Base-by-base conservation (phyloP, 64 coral and sea anemone species). In the Orbicella faveolata region DNA sequence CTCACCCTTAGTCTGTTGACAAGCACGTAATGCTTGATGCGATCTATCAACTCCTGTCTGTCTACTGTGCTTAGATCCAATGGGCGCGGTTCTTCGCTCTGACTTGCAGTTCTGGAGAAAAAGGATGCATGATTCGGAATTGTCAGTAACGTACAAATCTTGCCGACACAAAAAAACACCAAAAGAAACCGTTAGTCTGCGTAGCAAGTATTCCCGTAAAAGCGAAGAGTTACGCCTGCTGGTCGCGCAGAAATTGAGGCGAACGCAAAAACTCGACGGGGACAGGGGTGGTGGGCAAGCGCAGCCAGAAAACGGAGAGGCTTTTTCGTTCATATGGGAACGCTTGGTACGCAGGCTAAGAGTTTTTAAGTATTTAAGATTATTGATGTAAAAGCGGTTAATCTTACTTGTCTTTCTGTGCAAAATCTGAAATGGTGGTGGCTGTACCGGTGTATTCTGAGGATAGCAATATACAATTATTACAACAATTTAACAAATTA, bases 1-100 rank as follows among this genome's bases (percentile, higher is more conserved):
- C 17, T 55, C 85, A 99, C 97, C 86, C 97, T 87, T 9, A 99
- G 94, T 90, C 97, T 90, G 79, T 99, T 99, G 1, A 95, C 94
- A 20, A 99, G 91, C 11, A 99, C 97, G 48, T 95, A 90, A 85
- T 99, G 91, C 70, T 89, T 88, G 70, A 99, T 95, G 44, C 97
- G 93, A 89, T 87, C 88, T 84, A 99, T 96, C 83, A 99, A 26
- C 52, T 99, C 97, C 25, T 75, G 85, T 17, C 79, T 76, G 83
- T 99, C 88, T 20, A 99, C 94, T 11, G 83, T 85, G 84, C 57
- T 88, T 8, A 99, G 83, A 80, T 99, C 94, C 14, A 99, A 76
- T 2, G 88, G 75, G 19, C 55, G 78, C 0, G 81, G 36, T 20
- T 76, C 65, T 70, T 52, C 82, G 16, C 36, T 68, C 82, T 85